A percentile compares a stretch with the other conserved stretches of the same genome.
Evolutionary conservation across 2,797 vertebrate genomes (phyloP).

Genomic region (Peromyscus aztecus): DNA sequence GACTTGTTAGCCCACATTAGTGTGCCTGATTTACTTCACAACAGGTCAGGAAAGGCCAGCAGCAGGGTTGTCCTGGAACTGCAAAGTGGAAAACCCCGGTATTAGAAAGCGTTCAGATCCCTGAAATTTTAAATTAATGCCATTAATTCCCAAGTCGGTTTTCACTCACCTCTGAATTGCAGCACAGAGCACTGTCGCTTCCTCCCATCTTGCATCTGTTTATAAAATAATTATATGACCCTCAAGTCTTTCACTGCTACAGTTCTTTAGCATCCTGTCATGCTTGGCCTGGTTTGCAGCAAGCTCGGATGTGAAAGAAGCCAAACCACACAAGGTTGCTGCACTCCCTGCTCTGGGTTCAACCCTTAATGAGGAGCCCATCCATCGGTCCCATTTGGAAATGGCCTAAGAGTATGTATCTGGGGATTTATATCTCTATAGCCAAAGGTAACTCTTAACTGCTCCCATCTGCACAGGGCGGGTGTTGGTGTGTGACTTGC

Average conservation of each 20-base stretch:
- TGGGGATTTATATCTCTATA: background rate
- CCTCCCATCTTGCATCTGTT: slow-evolving; percentile 70
- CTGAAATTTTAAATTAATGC: slow-evolving; percentile 68
- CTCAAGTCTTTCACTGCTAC: slow-evolving; percentile 3
- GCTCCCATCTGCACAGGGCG: fast-evolving
- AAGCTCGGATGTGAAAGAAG: slow-evolving; percentile 80
- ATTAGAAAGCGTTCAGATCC: slow-evolving; percentile 86
- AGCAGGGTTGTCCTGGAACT: slow-evolving; percentile 86
- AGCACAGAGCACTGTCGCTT: slow-evolving; percentile 71
- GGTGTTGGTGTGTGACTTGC: background rate
- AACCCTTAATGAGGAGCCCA: slow-evolving; percentile 81
- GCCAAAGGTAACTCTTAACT: background rate
- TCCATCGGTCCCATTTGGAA: slow-evolving; percentile 79
- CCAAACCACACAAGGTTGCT: slow-evolving; percentile 81
- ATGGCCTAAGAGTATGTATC: slow-evolving; percentile 55
- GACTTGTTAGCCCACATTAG: slow-evolving; percentile 89
- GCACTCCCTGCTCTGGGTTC: slow-evolving; percentile 81
- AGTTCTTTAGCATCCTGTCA: slow-evolving; percentile 83
- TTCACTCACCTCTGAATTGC: slow-evolving; percentile 80
- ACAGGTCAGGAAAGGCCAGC: slow-evolving; percentile 88
- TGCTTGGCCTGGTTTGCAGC: slow-evolving; percentile 83
- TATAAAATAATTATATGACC: slow-evolving; percentile 84
- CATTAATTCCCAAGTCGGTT: slow-evolving; percentile 84
- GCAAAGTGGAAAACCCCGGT: slow-evolving; percentile 86
- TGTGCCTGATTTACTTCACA: slow-evolving; percentile 90